Conservation (phyloP, 2,888 invertebrate species). For the Cynaeus angustus region DNA sequence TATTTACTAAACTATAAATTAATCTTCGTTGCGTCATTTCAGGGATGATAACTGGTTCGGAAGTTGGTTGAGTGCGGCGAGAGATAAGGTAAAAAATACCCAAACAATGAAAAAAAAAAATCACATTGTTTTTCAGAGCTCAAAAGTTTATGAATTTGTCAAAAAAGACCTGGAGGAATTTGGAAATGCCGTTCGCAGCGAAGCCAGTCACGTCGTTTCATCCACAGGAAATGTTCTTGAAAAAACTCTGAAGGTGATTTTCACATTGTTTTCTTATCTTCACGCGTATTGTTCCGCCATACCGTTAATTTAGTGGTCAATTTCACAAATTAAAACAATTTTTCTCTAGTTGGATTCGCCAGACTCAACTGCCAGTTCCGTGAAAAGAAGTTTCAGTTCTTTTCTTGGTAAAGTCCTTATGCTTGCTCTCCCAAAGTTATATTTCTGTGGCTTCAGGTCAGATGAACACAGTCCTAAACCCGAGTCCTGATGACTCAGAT, state of each 20-base stretch:
- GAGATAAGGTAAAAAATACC: constrained; percentile 66
- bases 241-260: constrained; percentile 79
- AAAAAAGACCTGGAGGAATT: constrained; percentile 85
- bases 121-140: constrained; percentile 74
- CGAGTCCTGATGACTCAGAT: constrained; percentile 80
- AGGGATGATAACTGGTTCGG: constrained; percentile 69
- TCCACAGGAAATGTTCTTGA: constrained; percentile 80
- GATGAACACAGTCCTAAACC: constrained; percentile 81
- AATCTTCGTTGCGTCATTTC: constrained; percentile 44
- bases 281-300: too few species aligned
- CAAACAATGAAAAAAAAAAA: not conserved
- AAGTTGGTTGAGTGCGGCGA: constrained; percentile 70
- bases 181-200: constrained; percentile 81
- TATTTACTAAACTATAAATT: constrained; percentile 31
- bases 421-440: constrained; percentile 12
- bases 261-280: not conserved
- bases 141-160: constrained; percentile 84
- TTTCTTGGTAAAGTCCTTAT: constrained; percentile 74
- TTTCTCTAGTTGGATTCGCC: constrained; percentile 79
- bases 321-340: constrained; percentile 17
- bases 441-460: constrained; percentile 72
- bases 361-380: constrained; percentile 81
- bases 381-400: constrained; percentile 82
- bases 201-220: constrained; percentile 80
- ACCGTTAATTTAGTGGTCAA: not conserved